Percentiles rank a stretch among this genome's conserved stretches.
Evolutionary conservation across 2,888 invertebrate genomes (phyloP).

Genomic region (Cyrtodaria siliqua): DNA sequence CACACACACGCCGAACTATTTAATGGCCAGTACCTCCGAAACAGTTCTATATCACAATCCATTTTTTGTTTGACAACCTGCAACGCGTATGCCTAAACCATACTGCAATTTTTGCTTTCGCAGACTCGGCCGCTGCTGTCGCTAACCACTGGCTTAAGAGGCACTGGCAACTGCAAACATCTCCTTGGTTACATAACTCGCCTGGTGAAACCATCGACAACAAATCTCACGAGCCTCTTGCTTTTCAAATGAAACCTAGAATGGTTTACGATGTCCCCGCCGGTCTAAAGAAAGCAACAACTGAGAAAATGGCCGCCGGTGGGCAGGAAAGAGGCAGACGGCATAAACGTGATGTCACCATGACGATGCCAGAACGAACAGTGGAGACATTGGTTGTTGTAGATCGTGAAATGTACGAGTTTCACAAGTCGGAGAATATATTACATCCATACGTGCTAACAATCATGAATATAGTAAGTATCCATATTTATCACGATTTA

Average conservation of each 20-base stretch:
- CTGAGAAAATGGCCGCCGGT: background rate
- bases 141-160: slow-evolving; percentile 29
- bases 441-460: slow-evolving; percentile 93
- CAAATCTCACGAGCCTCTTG: slow-evolving; percentile 17
- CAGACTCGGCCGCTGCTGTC: background rate
- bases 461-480: slow-evolving; percentile 95
- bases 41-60: too few relatives aligned
- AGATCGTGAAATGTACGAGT: slow-evolving; percentile 82
- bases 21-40: too few relatives aligned
- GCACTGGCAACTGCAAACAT: slow-evolving; percentile 40
- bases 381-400: slow-evolving; percentile 84
- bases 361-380: slow-evolving; percentile 73
- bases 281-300: background rate
- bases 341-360: slow-evolving; percentile 66
- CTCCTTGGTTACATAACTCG: slow-evolving; percentile 7
- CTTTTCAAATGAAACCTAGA: slow-evolving; percentile 50
- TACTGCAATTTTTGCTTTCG: too few relatives aligned
- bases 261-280: slow-evolving; percentile 44
- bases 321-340: slow-evolving; percentile 16
- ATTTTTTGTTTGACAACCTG: too few relatives aligned
- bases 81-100: too few relatives aligned
- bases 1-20: too few relatives aligned
- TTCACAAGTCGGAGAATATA: slow-evolving; percentile 88
- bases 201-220: background rate
- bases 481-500: too few relatives aligned